Evolutionary conservation across 2,113 vertebrate species (phyloP), one percentile per base, ranked within the genome.

Genomic region (Perca flavescens): DNA sequence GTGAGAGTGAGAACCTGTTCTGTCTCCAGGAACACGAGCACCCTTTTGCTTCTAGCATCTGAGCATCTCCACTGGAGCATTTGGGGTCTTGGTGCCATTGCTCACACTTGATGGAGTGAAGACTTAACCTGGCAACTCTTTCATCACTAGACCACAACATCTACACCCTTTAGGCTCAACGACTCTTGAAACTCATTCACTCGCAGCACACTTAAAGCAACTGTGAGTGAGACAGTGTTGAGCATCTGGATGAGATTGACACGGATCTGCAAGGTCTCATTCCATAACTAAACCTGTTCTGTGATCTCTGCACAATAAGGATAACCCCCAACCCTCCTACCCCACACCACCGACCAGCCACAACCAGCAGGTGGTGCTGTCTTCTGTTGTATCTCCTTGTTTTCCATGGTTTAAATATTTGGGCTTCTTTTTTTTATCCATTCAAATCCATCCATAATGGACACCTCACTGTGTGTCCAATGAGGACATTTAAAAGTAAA

Each of bases 341-440:
- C 80, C 81, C 67, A 13, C 60, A 77, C 63, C 64, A 86, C 52
- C 83, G 54, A 64, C 72, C 49, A 0, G 1, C 43, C 71, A 71
- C 69, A 76, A 70, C 94, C 95, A 95, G 93, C 85, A 96, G 95
- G 94, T 94, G 95, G 95, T 90, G 95, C 93, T 94, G 89, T 93
- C 89, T 57, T 94, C 93, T 94, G 86, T 85, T 52, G 87, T 91
- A 88, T 94, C 62, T 10, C 25, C 34, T 43, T 77, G 43, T 83
- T 76, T 74, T 84, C 57, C 60, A 46, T 50, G 46, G n/a, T 50
- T 67, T 54, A 71, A 83, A 82, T 75, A 53, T 83, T 86, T 86
- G 63, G 16, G 7, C 14, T 56, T 62, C 58, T 84, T 54, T 62
- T 62, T 84, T 28, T 8, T 17, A 19, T 47, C 53, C 52, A 61